Evolutionary conservation across 2,113 vertebrate genomes (phyloP).

Genomic region (Herpailurus yagouaroundi): DNA sequence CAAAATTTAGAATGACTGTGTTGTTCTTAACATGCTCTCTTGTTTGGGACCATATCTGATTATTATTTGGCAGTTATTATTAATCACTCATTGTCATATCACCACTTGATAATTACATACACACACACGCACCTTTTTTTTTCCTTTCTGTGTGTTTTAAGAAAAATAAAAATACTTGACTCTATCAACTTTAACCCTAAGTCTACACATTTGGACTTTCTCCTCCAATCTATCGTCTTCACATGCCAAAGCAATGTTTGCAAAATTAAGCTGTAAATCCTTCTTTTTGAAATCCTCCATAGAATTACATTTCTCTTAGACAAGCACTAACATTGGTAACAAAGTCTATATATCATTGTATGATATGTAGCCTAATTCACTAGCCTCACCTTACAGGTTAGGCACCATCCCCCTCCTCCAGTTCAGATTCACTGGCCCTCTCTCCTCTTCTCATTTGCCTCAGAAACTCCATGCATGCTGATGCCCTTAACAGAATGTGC

Average conservation of each 20-base stretch:
- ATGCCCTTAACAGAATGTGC: neutral
- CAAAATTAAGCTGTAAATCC: neutral
- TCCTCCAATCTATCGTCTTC: neutral
- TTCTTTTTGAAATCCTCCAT: neutral
- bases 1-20: neutral
- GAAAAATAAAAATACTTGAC: neutral
- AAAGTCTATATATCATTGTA: neutral
- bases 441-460: neutral
- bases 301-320: neutral
- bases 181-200: neutral
- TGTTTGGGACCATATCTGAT: neutral
- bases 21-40: neutral
- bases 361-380: neutral
- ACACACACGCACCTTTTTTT: neutral
- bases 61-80: neutral
- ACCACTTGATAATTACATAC: neutral
- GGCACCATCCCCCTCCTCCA: neutral
- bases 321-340: neutral
- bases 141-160: neutral
- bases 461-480: neutral
- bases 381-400: neutral
- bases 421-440: neutral
- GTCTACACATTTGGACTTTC: neutral
- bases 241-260: neutral
- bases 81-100: neutral